These are phyloP conservation scores for Ictinia mississippiensis DNA, from an alignment of 2,797 vertebrate genomes.

Conservation along the genomic window DNA sequence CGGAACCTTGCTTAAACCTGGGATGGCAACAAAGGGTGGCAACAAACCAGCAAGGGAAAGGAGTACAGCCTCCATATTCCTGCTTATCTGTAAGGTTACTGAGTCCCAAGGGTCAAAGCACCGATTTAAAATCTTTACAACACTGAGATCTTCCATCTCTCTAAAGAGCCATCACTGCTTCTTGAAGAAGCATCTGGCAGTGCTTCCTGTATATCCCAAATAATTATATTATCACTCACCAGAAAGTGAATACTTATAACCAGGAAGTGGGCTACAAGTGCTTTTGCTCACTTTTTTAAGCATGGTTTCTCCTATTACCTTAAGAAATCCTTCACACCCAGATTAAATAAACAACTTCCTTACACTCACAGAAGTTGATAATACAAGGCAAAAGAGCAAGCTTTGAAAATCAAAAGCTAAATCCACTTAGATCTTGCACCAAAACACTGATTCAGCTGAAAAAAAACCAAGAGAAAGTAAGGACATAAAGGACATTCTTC, in stretches of 20 bases:
- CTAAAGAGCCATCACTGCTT: not conserved
- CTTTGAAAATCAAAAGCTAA: not conserved
- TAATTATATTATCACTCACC: not conserved
- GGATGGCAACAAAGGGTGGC: not conserved
- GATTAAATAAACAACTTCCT: not conserved
- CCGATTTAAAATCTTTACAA: not conserved
- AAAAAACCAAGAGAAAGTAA: not conserved
- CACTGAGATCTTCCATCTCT: not conserved
- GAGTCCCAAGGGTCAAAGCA: not conserved
- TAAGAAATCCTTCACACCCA: not conserved
- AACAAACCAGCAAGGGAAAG: not conserved
- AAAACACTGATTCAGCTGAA: not conserved
- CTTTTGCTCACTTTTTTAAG: not conserved
- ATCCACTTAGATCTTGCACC: not conserved
- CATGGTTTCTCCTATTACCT: not conserved
- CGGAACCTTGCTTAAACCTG: fast-evolving
- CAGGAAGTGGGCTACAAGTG: not conserved
- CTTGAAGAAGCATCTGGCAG: not conserved
- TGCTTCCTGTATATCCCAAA: not conserved
- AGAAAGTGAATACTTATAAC: not conserved
- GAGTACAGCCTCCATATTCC: not conserved
- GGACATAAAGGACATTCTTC: not conserved
- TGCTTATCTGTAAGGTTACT: not conserved
- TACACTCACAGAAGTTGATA: not conserved
- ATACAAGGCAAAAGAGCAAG: not conserved